Percentiles rank a stretch among this genome's conserved stretches.
phyloP scores from a whole-genome alignment of 2,797 vertebrate genomes.

The Enteromius thamalakanensis region DNA sequence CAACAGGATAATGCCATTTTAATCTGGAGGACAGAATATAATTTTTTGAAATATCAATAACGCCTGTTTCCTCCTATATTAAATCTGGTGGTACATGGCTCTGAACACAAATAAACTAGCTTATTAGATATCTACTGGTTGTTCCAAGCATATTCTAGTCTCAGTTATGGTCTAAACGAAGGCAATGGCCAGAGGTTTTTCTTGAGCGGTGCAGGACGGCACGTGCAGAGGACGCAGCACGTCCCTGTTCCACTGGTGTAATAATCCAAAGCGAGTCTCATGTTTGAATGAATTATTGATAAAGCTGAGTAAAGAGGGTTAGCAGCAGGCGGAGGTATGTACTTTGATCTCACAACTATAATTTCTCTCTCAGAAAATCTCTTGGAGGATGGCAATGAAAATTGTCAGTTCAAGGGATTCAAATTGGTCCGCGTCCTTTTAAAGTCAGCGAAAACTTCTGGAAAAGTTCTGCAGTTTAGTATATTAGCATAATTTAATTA shows the following conservation, averaged over 20 bases:
- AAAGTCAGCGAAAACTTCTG: constrained; percentile 41
- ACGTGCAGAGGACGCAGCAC: constrained; percentile 33
- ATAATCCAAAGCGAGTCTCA: constrained; percentile 50
- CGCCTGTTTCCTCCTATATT: not conserved
- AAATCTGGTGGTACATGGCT: not conserved
- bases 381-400: constrained; percentile 34
- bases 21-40: not conserved
- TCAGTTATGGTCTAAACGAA: not conserved
- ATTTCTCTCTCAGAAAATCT: constrained; percentile 48
- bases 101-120: not conserved
- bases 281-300: constrained; percentile 60
- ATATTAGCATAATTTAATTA: constrained; percentile 45
- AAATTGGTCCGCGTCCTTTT: constrained; percentile 35
- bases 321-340: constrained; percentile 45
- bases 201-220: not conserved
- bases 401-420: constrained; percentile 38
- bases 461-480: constrained; percentile 17
- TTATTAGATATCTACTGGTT: constrained; percentile 3
- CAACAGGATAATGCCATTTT: not conserved
- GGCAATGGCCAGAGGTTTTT: not conserved
- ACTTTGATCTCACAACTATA: constrained; percentile 56
- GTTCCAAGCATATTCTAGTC: not conserved
- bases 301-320: constrained; percentile 38
- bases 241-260: constrained; percentile 45
- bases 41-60: not conserved